Base-by-base conservation (phyloP, 2,888 invertebrate genomes). In the Andricus curvator region DNA sequence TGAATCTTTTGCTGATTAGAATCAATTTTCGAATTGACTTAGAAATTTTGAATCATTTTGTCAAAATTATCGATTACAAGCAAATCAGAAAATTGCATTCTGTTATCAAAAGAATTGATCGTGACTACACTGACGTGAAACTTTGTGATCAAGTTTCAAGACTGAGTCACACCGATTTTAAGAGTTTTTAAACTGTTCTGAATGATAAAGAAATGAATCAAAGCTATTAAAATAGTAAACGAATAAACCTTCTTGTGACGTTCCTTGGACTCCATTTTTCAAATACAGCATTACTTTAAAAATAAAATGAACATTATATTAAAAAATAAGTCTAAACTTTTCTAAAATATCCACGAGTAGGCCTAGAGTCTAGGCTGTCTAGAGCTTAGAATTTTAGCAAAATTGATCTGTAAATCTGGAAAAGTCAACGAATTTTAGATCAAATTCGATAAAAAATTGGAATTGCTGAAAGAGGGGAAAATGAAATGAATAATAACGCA, bases 151-250 rank as follows among this genome's bases (percentile, higher is more conserved):
- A 48, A 48, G 48, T 44, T 48, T 70, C 20, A 25, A 25, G 25
- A 29, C 29, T 68, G 68, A 68, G 25, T 70, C 70, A 70, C 20
- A 29, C 22, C 44, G 48, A 48, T 70, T 25, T 25, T n/a, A n/a
- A 29, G 48, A 70, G 48, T 70, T 44, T 70, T 51, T 67, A 6
- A 25, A 11, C 20, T 48, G 6, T 70, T 70, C 20, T 22, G 17
- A 70, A 51, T 70, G 29, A 70, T 48, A 25, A 70, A 70, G 70
- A 25, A 70, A 70, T 44, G 17, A 41, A 56, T 56, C n/a, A 56
- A 56, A 56, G n/a, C 22, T 8, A 15, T 70, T 70, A 17, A 29
- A 56, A 56, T n/a, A n/a, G n/a, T 11, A 9, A 56, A 56, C 9
- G n/a, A 56, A 11, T n/a, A n/a, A 56, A 9, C 3, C n/a, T 56